Base-by-base conservation (phyloP, 1,140 invertebrate genomes). In the Lepidotrigona ventralis region DNA sequence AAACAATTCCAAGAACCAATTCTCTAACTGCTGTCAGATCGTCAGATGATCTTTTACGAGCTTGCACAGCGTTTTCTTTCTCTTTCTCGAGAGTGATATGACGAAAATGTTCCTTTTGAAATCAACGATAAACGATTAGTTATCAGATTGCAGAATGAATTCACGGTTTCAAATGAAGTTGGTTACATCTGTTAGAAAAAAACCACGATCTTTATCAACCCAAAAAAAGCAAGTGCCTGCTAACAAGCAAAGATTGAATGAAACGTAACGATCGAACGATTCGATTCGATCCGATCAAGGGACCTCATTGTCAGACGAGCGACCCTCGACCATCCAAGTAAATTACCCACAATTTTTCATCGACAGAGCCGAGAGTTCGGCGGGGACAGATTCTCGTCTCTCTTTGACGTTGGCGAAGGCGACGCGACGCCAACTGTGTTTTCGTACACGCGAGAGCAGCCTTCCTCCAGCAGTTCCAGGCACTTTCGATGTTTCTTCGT, bases 401-500 rank as follows among this genome's bases (percentile, higher is more conserved):
- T 46, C 0, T 8, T 17, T 46, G 39, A 15, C 17, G 17, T 64
- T 29, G 19, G 21, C 29, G 29, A 9, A 11, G 29, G 23, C 14
- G 60, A 12, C 14, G 51, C 17, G 26, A 5, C 23, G 60, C 17
- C 5, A 17, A 6, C 19, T 23, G 26, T n/a, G 53, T 81, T 76
- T 56, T 69, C 80, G 53, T 56, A 33, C 80, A 82, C 80, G 80
- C 80, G 54, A 82, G 6, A 46, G 8, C 6, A 8, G 64, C 33
- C 53, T 26, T n/a, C 21, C 17, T 4, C 23, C n/a, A 21, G 23
- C 56, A 2, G 15, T 46, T 46, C 26, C 46, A 21, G 14, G 54
- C 66, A 73, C 75, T 81, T 85, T 85, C 77, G 77, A 77, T 85
- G 56, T 80, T 81, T 78, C 54, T 87, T 85, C 86, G 86, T 85